phyloP scores from a whole-genome alignment of 2,888 invertebrate species.

The Dynastes maya region DNA sequence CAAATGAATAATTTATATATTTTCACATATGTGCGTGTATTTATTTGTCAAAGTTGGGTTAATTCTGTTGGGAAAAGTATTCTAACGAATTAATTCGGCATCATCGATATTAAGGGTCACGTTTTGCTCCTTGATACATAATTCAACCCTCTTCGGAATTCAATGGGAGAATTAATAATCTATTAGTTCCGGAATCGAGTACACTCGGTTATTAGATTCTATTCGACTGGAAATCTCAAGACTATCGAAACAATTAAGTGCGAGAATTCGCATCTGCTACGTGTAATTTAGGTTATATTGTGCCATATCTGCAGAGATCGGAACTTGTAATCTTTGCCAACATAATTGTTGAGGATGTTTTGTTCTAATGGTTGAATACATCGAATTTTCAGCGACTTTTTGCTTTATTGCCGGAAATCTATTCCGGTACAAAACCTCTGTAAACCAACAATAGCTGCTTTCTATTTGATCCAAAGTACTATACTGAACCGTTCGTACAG shows the following conservation, averaged over 20 bases:
- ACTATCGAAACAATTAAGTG: neutral
- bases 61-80: no score
- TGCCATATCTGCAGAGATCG: neutral
- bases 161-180: constrained; percentile 4
- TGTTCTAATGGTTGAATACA: no score
- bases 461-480: no score
- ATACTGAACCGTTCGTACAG: no score
- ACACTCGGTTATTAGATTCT: neutral
- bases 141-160: neutral
- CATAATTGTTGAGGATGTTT: no score
- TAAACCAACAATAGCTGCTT: no score
- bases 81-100: neutral
- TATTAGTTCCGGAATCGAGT: neutral
- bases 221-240: neutral
- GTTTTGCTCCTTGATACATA: neutral
- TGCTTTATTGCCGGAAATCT: no score
- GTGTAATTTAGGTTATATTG: neutral
- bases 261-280: neutral
- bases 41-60: no score
- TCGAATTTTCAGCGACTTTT: no score
- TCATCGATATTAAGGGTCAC: neutral
- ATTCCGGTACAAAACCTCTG: no score
- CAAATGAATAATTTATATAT: no score
- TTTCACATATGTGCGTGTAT: no score
- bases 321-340: neutral